These are phyloP conservation scores for Onychomys leucogaster DNA, from an alignment of 2,797 vertebrate genomes.

Conservation along the genomic window DNA sequence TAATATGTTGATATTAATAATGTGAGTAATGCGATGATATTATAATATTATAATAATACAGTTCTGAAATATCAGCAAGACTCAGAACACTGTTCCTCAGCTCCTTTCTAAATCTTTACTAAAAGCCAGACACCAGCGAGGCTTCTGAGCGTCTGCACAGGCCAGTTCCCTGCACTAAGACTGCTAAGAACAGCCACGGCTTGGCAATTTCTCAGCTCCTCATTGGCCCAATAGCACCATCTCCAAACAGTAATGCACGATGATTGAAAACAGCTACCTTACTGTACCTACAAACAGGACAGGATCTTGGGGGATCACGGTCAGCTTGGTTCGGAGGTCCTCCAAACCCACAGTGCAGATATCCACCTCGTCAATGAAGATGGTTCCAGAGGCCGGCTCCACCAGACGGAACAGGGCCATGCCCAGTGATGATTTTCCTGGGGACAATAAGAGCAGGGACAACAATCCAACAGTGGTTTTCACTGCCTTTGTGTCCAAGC, in stretches of 20 bases:
- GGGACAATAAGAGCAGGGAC: neutral
- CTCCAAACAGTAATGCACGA: conserved; percentile 36
- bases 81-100: neutral
- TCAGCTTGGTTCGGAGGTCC: conserved; percentile 91
- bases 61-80: neutral
- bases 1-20: neutral
- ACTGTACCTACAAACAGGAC: conserved; percentile 91
- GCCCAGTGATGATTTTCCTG: conserved; percentile 92
- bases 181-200: neutral
- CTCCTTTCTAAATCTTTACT: neutral
- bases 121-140: neutral
- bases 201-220: neutral
- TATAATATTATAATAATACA: neutral
- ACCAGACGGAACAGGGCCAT: conserved; percentile 90
- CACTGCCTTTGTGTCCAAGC: neutral
- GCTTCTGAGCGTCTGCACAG: neutral
- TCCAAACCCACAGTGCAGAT: conserved; percentile 87
- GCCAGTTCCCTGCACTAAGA: neutral
- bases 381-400: conserved; percentile 88
- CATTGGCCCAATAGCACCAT: neutral
- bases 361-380: conserved; percentile 90
- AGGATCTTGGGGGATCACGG: conserved; percentile 92
- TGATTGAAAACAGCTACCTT: conserved; percentile 86
- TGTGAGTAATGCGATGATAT: neutral
- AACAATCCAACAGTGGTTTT: neutral